Evolutionary conservation across 2,888 invertebrate genomes (phyloP).

Genomic region (Ethmia dodecea): DNA sequence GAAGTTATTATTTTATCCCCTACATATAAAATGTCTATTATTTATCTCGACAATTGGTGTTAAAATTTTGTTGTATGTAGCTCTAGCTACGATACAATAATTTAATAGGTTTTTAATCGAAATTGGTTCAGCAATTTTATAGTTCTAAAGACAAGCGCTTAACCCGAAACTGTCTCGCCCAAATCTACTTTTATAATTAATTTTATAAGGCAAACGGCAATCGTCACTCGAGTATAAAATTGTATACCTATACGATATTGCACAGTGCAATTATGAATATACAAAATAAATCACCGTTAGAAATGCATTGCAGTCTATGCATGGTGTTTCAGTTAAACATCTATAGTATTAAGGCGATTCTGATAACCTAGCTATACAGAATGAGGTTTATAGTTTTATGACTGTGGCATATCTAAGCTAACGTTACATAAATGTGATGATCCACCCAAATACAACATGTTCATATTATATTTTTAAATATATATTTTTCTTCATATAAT

Average conservation of each 20-base stretch:
- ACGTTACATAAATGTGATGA: slow-evolving; percentile 6
- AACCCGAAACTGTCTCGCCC: too few species aligned
- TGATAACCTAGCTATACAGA: slow-evolving; percentile 50
- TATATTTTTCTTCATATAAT: background rate
- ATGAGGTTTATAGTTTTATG: slow-evolving; percentile 67
- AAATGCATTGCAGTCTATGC: slow-evolving; percentile 72
- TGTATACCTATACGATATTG: slow-evolving; percentile 29
- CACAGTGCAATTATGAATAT: slow-evolving; percentile 36
- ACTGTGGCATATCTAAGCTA: slow-evolving; percentile 53
- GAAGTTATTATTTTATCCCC: too few species aligned
- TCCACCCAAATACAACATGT: background rate
- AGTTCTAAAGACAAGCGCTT: too few species aligned
- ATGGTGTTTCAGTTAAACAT: slow-evolving; percentile 54
- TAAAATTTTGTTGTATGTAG: too few species aligned
- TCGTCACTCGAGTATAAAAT: slow-evolving; percentile 30
- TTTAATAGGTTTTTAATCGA: too few species aligned
- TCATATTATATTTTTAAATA: background rate
- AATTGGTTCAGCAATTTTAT: too few species aligned
- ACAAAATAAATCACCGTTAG: slow-evolving; percentile 46
- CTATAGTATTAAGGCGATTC: slow-evolving; percentile 62
- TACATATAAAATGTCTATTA: too few species aligned
- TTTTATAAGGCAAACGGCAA: slow-evolving; percentile 23
- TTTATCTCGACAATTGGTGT: too few species aligned
- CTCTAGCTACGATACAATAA: too few species aligned
- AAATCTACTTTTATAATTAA: too few species aligned